Evolutionary conservation across 2,888 invertebrate species (phyloP).

Genomic region (Palloptera scutellata): DNA sequence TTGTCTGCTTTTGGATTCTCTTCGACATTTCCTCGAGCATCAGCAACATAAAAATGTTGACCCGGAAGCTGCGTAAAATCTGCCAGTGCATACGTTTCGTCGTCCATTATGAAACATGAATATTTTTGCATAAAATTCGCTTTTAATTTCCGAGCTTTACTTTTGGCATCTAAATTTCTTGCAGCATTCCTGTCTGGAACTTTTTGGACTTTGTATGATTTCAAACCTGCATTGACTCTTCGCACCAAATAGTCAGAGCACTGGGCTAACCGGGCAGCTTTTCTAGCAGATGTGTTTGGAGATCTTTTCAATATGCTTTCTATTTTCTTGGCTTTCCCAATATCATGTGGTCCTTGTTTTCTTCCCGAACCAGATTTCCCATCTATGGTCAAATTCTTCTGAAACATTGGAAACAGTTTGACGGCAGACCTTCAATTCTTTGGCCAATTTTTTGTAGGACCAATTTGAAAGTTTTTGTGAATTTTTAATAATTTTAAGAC

Average conservation of each 20-base stretch:
- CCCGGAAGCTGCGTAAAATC: background rate
- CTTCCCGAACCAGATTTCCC: background rate
- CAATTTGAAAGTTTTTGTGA: too few relatives aligned
- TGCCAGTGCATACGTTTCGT: too few relatives aligned
- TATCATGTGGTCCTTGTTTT: background rate
- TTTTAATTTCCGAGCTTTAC: slow-evolving; percentile 9
- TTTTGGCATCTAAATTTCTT: slow-evolving; percentile 5
- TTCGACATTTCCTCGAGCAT: slow-evolving; percentile 1
- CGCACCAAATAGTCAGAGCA: slow-evolving; percentile 9
- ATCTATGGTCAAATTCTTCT: background rate
- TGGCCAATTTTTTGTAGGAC: slow-evolving; percentile 7
- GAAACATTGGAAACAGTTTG: slow-evolving; percentile 12
- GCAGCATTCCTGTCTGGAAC: slow-evolving; percentile 8
- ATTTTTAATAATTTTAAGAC: slow-evolving; percentile 2
- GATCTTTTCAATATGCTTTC: background rate
- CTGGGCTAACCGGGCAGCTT: slow-evolving; percentile 11
- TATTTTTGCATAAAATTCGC: slow-evolving; percentile 10
- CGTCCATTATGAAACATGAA: too few relatives aligned
- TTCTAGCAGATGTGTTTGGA: slow-evolving; percentile 3
- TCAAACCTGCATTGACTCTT: slow-evolving; percentile 12
- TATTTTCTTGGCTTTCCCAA: slow-evolving; percentile 5
- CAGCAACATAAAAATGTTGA: too few relatives aligned
- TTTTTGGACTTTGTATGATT: slow-evolving; percentile 11
- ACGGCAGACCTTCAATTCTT: slow-evolving; percentile 11
- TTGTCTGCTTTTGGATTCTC: too few relatives aligned